Percentiles rank a stretch among this genome's conserved stretches.
Evolutionary conservation across 2,888 invertebrate genomes (phyloP).

Genomic region (Serripes groenlandicus): DNA sequence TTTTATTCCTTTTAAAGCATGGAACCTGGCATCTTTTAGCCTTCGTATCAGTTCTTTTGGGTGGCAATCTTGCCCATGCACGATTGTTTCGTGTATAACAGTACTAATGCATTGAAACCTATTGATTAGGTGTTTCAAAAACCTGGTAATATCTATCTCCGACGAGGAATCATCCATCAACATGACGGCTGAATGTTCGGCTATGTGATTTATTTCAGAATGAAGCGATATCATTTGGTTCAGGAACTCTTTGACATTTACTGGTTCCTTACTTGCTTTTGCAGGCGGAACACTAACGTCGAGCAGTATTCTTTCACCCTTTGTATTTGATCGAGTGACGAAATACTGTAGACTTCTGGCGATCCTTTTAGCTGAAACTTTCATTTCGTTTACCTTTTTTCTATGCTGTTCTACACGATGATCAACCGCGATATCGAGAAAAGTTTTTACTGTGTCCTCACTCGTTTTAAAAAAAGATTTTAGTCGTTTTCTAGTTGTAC

Average conservation of each 20-base stretch:
- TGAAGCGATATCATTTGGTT: conserved; percentile 60
- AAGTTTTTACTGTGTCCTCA: background rate
- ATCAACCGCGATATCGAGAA: conserved; percentile 54
- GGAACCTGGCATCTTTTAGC: conserved; percentile 36
- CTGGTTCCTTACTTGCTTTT: no score
- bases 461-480: background rate
- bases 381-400: conserved; percentile 30
- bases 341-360: conserved; percentile 30
- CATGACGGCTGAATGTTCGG: conserved; percentile 67
- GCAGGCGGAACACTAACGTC: background rate
- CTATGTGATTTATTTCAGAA: conserved; percentile 64
- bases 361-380: conserved; percentile 34
- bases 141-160: background rate
- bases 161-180: conserved; percentile 19
- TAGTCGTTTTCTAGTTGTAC: conserved; percentile 3
- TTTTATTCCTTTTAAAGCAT: conserved; percentile 33
- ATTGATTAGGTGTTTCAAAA: background rate
- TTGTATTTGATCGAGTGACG: conserved; percentile 23
- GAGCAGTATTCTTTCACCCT: background rate
- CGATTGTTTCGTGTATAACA: background rate
- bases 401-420: conserved; percentile 56
- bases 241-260: conserved; percentile 50
- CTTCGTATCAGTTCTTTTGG: conserved; percentile 21
- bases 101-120: background rate
- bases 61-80: background rate